Evolutionary conservation across 2,797 vertebrate species (phyloP), one percentile per base, ranked within the genome.

Genomic region (Myripristis murdjan): DNA sequence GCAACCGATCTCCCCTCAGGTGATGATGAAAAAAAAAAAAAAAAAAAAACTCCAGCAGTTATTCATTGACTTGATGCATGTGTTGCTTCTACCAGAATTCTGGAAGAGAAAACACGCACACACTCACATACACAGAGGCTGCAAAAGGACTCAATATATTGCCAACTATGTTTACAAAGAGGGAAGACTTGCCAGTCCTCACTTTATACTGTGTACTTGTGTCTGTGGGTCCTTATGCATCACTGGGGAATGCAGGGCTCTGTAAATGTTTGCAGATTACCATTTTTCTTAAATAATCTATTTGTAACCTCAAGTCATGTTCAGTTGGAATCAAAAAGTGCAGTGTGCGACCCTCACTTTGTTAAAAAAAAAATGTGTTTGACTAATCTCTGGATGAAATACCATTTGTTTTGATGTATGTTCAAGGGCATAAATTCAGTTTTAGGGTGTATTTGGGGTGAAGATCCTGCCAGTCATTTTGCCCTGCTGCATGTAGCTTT

Each of bases 251-350:
- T 81, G 67, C 87, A 9, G 63, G 80, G 90, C 81, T 95, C 91
- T 87, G 89, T 95, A 95, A 96, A 95, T 95, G 90, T 95, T 96
- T 96, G 92, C 93, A 95, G 93, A 96, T 95, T 94, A 95, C 86
- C 88, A 47, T 92, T 92, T 91, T 91, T 92, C 89, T 87, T 80
- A 94, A 93, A 93, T 89, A 91, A 95, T 93, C 90, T 80, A 85
- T 79, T 84, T 79, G 72, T 80, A 94, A 92, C 84, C 88, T 95
- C 83, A 92, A 80, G 85, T 90, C 86, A 75, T 79, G 65, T 89
- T 79, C 75, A 83, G 88, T 94, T 91, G 82, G 89, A 91, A 75
- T 93, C 88, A 87, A 84, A 91, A 41, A 1, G 56, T 82, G 35
- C 62, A 26, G 24, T 6, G 59, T 65, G 33, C 51, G 79, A 77